phyloP scores from a whole-genome alignment of 2,888 invertebrate genomes.

The Apotomis capreana region DNA sequence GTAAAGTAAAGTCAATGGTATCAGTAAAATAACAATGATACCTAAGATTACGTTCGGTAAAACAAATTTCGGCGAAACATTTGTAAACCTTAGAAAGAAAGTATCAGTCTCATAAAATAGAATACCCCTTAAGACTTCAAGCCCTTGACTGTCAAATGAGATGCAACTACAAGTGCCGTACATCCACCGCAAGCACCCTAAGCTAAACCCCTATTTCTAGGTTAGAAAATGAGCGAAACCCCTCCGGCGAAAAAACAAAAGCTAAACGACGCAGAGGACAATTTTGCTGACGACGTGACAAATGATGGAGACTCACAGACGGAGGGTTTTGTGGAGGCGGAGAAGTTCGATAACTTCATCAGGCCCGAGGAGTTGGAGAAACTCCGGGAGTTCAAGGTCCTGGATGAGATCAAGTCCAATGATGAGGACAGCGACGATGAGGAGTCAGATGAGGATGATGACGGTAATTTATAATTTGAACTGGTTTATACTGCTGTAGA shows the following conservation, averaged over 20 bases:
- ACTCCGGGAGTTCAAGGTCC: slow-evolving; percentile 71
- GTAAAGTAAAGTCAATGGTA: no score
- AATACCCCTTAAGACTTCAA: no score
- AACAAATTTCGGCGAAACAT: no score
- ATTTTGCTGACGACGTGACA: slow-evolving; percentile 47
- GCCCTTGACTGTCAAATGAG: neutral
- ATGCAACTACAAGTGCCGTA: neutral
- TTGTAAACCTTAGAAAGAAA: no score
- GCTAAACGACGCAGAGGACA: slow-evolving; percentile 1
- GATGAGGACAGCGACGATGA: slow-evolving; percentile 74
- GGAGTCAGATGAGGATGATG: slow-evolving; percentile 68
- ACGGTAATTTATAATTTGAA: slow-evolving; percentile 45
- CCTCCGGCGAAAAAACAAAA: slow-evolving; percentile 35
- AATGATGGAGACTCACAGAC: slow-evolving; percentile 33
- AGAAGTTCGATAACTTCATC: slow-evolving; percentile 60
- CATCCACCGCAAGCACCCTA: slow-evolving; percentile 16
- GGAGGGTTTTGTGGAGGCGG: slow-evolving; percentile 24
- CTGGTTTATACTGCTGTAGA: no score
- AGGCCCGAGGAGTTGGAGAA: slow-evolving; percentile 65
- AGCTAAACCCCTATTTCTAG: slow-evolving; percentile 43
- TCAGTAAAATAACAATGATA: no score
- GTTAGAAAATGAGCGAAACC: slow-evolving; percentile 38
- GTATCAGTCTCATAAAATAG: no score
- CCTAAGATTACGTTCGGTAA: no score
- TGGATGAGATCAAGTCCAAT: slow-evolving; percentile 75